Percentiles rank a stretch among this genome's conserved stretches.
Evolutionary conservation across 2,113 vertebrate species (phyloP).

Genomic region (Corythoichthys intestinalis): DNA sequence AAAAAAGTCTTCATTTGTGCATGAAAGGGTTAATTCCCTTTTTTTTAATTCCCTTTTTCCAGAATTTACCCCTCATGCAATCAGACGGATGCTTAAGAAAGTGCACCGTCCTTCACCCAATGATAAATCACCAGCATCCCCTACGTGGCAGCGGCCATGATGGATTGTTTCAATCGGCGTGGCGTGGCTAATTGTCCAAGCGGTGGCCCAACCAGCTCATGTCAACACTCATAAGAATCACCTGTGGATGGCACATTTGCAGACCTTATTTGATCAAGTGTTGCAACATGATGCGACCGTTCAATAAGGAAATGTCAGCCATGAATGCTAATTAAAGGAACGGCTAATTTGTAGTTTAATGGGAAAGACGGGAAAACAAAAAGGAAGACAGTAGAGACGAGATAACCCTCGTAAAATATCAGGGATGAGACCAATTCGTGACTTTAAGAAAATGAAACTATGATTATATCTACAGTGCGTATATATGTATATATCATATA

Average conservation of each 20-base stretch:
- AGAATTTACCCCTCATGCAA: background rate
- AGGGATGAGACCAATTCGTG: no score
- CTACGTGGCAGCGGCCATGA: slow-evolving; percentile 40
- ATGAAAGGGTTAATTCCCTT: background rate
- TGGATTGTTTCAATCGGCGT: slow-evolving; percentile 56
- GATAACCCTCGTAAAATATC: no score
- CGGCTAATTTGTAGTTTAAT: slow-evolving; percentile 41
- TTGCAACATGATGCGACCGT: slow-evolving; percentile 27
- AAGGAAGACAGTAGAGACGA: background rate
- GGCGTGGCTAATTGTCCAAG: slow-evolving; percentile 54
- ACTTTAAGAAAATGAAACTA: no score
- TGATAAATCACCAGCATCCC: slow-evolving; percentile 57
- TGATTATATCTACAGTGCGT: no score
- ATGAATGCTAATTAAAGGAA: slow-evolving; percentile 37
- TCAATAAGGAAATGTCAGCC: slow-evolving; percentile 48
- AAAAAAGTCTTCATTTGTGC: no score
- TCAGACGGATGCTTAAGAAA: background rate
- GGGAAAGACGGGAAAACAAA: background rate
- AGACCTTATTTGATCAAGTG: slow-evolving; percentile 12
- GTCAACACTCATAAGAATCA: slow-evolving; percentile 55
- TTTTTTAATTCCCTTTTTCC: background rate
- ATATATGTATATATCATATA: no score
- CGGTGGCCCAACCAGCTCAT: slow-evolving; percentile 38
- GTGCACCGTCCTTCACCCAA: slow-evolving; percentile 13
- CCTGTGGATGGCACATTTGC: slow-evolving; percentile 62